Evolutionary conservation across 2,797 vertebrate genomes (phyloP).

Genomic region (Pseudomugil gertrudae): DNA sequence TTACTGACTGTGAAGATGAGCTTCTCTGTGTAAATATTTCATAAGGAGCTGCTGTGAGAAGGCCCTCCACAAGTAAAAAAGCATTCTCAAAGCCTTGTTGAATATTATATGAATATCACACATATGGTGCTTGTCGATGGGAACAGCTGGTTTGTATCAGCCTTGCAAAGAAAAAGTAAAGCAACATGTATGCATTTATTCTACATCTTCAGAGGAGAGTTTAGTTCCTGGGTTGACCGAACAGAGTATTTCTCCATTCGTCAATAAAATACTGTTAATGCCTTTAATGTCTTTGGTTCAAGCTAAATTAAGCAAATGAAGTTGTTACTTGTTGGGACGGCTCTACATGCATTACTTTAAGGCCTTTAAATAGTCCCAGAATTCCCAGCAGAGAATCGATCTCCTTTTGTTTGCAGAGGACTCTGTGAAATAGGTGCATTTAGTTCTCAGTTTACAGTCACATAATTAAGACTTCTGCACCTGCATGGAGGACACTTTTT

Average conservation of each 20-base stretch:
- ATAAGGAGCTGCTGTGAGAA: slow-evolving; percentile 46
- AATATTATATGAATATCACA: slow-evolving; percentile 49
- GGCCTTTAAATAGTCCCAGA: slow-evolving; percentile 11
- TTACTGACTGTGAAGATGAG: slow-evolving; percentile 35
- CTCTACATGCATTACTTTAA: background rate
- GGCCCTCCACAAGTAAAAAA: slow-evolving; percentile 15
- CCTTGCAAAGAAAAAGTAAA: background rate
- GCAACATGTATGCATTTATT: background rate
- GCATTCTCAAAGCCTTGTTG: slow-evolving; percentile 9
- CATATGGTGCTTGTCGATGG: slow-evolving; percentile 15
- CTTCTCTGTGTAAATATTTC: slow-evolving; percentile 67
- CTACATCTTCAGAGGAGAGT: background rate
- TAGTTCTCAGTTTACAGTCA: slow-evolving; percentile 19
- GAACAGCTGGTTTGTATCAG: background rate
- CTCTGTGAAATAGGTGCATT: slow-evolving; percentile 8
- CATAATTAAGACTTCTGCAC: slow-evolving; percentile 24
- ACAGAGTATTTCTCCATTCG: background rate
- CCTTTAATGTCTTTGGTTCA: background rate
- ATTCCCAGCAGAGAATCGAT: slow-evolving; percentile 17
- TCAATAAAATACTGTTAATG: background rate
- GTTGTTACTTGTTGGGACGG: background rate
- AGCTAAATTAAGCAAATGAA: background rate
- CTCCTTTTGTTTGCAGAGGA: slow-evolving; percentile 3
- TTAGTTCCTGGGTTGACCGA: background rate
- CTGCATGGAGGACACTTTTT: slow-evolving; percentile 54